phyloP scores from a whole-genome alignment of 2,888 invertebrate species.

The Venustoraphidia nigricollis region DNA sequence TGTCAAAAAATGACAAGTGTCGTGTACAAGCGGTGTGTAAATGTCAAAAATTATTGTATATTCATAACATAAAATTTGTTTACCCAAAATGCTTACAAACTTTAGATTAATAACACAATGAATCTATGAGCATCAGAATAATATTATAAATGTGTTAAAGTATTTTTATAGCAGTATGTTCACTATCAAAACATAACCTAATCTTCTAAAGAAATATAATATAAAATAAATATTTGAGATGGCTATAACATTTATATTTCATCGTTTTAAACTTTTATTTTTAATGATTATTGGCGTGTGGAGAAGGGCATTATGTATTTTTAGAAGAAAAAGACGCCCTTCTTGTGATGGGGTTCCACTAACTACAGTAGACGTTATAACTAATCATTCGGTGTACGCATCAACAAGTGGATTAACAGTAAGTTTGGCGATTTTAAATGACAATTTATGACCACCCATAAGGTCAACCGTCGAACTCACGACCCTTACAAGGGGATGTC shows the following conservation, averaged over 20 bases:
- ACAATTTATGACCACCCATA: no score
- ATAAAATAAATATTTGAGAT: constrained; percentile 12
- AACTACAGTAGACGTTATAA: constrained; percentile 36
- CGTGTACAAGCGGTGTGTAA: no score
- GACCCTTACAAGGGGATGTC: no score
- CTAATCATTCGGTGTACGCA: constrained; percentile 18
- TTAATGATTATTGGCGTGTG: constrained; percentile 36
- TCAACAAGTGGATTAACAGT: not conserved
- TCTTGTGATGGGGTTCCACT: constrained; percentile 38
- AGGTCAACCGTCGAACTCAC: no score
- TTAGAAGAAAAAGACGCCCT: constrained; percentile 34
- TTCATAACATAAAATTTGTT: no score
- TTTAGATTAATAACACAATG: no score
- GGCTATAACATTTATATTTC: constrained; percentile 30
- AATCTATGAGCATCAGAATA: no score
- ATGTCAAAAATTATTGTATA: no score
- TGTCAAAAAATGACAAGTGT: no score
- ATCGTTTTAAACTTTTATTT: constrained; percentile 38
- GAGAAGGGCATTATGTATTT: constrained; percentile 43
- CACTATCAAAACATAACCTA: not conserved
- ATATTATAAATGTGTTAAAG: no score
- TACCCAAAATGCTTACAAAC: no score
- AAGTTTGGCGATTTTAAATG: not conserved
- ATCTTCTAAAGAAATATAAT: not conserved
- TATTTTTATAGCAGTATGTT: no score